phyloP scores from a whole-genome alignment of 2,113 vertebrate genomes.

The Cricetomys ansorgei region DNA sequence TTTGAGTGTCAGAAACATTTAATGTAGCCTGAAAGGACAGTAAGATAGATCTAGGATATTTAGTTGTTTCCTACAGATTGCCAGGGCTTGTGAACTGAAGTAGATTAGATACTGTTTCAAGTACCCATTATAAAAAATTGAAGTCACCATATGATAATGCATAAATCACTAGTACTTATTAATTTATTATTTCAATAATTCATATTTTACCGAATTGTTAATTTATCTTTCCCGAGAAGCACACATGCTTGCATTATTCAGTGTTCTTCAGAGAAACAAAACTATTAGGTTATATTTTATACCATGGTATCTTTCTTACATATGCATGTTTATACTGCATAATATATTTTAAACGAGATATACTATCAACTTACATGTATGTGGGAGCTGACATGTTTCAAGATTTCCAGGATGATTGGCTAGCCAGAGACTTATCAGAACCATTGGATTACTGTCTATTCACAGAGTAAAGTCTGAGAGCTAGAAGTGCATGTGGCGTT shows the following conservation, averaged over 20 bases:
- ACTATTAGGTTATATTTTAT: neutral
- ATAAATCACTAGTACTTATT: neutral
- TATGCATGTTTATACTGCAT: neutral
- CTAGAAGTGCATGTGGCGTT: neutral
- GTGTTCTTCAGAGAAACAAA: neutral
- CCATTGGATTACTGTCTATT: neutral
- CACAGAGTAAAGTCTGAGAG: neutral
- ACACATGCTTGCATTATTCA: neutral
- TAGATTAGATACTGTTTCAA: too few relatives aligned
- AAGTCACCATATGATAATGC: too few relatives aligned
- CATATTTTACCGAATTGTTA: neutral
- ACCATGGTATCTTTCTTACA: neutral
- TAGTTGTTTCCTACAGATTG: too few relatives aligned
- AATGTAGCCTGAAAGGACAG: too few relatives aligned
- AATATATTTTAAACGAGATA: neutral
- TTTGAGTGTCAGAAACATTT: too few relatives aligned
- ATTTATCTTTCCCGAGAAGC: neutral
- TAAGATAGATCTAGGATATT: too few relatives aligned
- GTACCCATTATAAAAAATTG: too few relatives aligned
- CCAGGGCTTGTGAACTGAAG: too few relatives aligned
- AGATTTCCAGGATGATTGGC: neutral
- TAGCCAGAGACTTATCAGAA: neutral
- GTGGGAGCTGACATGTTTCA: neutral
- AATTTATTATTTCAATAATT: neutral
- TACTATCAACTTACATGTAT: neutral